Base-by-base conservation (phyloP, 2,113 vertebrate species). In the Ammospiza caudacuta region DNA sequence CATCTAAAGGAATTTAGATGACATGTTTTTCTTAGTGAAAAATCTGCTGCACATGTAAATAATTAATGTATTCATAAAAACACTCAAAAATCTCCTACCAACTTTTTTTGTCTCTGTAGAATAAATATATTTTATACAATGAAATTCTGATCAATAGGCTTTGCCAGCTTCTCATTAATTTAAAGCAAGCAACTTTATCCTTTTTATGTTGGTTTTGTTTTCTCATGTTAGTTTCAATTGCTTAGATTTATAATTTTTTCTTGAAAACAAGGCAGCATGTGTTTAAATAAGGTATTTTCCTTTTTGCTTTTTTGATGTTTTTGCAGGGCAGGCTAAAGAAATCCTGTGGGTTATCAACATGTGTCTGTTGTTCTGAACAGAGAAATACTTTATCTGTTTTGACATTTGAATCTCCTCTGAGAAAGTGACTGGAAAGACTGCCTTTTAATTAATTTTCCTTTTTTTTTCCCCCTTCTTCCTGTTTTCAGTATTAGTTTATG, bases 391-490 rank as follows among this genome's bases (percentile, higher is more conserved):
- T 39, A 5, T 9, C 14, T 55, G 5, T 55, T 63, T 23, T 61
- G 33, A 37, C 23, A 17, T 35, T 67, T 75, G 31, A 78, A 29
- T 74, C 5, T 89, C 1, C 41, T 70, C 46, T 52, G 44, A 51
- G 33, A 72, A 90, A 89, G 10, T 59, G 27, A 21, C 9, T 73
- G 39, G 37, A 59, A 83, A 35, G 29, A 31, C 29, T 67, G 8
- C 3, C 6, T 15, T 10, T 57, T 17, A 61, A 43, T 62, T n/a
- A 0, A 22, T 57, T 14, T 41, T 6, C 2, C 16, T 15, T 7
- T 6, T 8, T 51, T 51, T 28, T 7, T 49, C 35, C 15, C 23
- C 12, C 31, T 55, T 10, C 15, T 43, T 31, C 18, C 10, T 11
- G 1, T 28, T 51, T 72, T 59, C 39, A 44, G 3, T 88, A 51